Evolutionary conservation across 2,797 vertebrate species (phyloP).

Genomic region (Pterois miles): DNA sequence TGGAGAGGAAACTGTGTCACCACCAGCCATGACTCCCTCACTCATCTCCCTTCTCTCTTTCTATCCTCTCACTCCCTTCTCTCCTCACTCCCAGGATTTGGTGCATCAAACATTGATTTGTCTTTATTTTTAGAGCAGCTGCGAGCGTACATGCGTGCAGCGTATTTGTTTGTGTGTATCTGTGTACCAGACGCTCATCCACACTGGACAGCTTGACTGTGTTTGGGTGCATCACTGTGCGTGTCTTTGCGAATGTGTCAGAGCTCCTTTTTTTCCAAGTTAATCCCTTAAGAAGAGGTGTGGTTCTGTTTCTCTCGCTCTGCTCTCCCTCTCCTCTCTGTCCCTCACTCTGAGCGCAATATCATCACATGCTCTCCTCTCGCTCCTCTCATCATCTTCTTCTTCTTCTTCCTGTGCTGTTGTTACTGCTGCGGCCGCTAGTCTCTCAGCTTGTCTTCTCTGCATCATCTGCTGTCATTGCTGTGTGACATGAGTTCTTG

Average conservation of each 20-base stretch:
- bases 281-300: constrained; percentile 83
- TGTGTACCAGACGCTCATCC: constrained; percentile 35
- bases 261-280: constrained; percentile 68
- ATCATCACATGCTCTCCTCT: constrained; percentile 71
- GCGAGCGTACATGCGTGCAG: constrained; percentile 26
- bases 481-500: constrained; percentile 74
- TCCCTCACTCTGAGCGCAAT: constrained; percentile 58
- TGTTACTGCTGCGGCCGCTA: constrained; percentile 39
- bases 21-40: constrained; percentile 64
- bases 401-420: constrained; percentile 43
- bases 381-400: constrained; percentile 55
- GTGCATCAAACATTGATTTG: constrained; percentile 72
- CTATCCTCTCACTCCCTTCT: constrained; percentile 56
- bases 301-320: constrained; percentile 64
- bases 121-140: constrained; percentile 74
- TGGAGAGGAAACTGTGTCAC: constrained; percentile 81
- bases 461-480: constrained; percentile 35
- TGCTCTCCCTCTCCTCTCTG: constrained; percentile 52
- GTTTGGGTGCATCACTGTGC: constrained; percentile 51
- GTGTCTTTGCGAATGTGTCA: constrained; percentile 45
- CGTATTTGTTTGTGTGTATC: constrained; percentile 22
- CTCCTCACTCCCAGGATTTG: constrained; percentile 65
- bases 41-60: constrained; percentile 61
- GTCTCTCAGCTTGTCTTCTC: constrained; percentile 54
- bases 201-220: constrained; percentile 27